A percentile compares a stretch with the other conserved stretches of the same genome.
Conservation (phyloP, 2,797 vertebrate species). For the Alcedo atthis region DNA sequence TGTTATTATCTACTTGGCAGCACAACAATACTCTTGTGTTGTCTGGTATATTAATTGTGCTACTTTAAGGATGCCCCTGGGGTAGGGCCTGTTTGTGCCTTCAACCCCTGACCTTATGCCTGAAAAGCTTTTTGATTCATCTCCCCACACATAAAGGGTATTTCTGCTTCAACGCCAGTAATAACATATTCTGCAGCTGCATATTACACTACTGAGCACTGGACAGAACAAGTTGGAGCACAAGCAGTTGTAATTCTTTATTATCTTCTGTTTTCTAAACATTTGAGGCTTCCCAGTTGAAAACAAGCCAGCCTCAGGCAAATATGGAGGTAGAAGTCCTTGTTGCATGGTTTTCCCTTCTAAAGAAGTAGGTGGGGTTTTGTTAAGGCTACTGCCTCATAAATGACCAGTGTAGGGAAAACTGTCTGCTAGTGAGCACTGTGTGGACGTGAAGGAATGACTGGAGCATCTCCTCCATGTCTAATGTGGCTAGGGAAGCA, state of each 20-base stretch:
- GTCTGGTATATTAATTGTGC: constrained; percentile 24
- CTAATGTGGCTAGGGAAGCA: background rate
- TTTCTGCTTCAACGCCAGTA: background rate
- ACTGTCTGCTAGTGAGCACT: background rate
- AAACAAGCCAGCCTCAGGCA: background rate
- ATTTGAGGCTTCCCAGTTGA: background rate
- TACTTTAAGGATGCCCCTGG: constrained; percentile 12
- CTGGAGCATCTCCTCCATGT: background rate
- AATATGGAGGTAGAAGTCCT: background rate
- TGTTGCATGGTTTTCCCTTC: background rate
- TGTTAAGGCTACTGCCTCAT: background rate
- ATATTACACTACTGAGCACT: background rate
- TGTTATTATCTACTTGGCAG: constrained; percentile 56
- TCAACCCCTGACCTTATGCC: constrained; percentile 27
- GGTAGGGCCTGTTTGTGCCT: constrained; percentile 14
- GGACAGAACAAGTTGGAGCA: background rate
- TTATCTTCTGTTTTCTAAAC: background rate
- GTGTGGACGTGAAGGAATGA: background rate
- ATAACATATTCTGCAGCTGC: background rate
- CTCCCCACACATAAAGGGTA: background rate
- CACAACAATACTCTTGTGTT: constrained; percentile 44
- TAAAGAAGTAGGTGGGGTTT: background rate
- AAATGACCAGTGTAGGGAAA: background rate
- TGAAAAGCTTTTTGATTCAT: background rate
- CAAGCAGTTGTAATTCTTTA: background rate